phyloP scores from a whole-genome alignment of 2,113 vertebrate species.

The Rattus norvegicus region GRCr8 NC_086039.1:55356001-55356500 shows the following conservation, averaged over 20 bases:
- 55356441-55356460: conserved; percentile 53
- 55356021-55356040: conserved; percentile 73
- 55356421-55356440: conserved; percentile 29
- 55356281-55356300: too few relatives aligned
- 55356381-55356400: conserved; percentile 2
- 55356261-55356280: conserved; percentile 15
- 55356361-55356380: background rate
- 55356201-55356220: conserved; percentile 56
- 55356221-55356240: conserved; percentile 64
- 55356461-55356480: conserved; percentile 32
- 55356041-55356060: conserved; percentile 78
- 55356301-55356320: background rate
- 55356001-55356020: conserved; percentile 69
- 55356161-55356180: conserved; percentile 75
- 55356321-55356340: conserved; percentile 56
- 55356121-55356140: conserved; percentile 80
- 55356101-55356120: conserved; percentile 78
- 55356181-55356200: conserved; percentile 75
- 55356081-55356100: conserved; percentile 83
- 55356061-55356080: conserved; percentile 78
- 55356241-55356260: conserved; percentile 56
- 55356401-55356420: conserved; percentile 31
- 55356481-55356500: conserved; percentile 43
- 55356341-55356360: conserved; percentile 53
- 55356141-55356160: conserved; percentile 74